Conservation (phyloP, 2,888 invertebrate genomes). For the Crossocerus cetratus region DNA sequence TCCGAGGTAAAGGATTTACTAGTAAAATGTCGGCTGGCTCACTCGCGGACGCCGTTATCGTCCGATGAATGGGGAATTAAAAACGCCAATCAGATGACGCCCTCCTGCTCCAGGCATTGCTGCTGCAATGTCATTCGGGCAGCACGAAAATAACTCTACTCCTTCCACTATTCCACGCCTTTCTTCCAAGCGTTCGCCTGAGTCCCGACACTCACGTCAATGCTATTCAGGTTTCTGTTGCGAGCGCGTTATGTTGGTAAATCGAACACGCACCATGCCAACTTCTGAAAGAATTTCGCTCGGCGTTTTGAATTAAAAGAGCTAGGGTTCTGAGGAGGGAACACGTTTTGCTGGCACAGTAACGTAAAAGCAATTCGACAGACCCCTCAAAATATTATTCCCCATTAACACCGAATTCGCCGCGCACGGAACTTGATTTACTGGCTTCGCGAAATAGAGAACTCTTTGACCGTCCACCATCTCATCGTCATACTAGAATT, state of each 20-base stretch:
- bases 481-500: too few species aligned
- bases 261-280: too few species aligned
- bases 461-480: too few species aligned
- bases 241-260: neutral
- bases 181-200: slow-evolving; percentile 9
- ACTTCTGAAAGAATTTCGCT: neutral
- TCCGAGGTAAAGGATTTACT: slow-evolving; percentile 40
- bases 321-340: neutral
- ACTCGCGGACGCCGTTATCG: slow-evolving; percentile 35
- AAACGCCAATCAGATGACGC: slow-evolving; percentile 60
- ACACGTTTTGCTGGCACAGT: neutral
- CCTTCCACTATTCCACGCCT: slow-evolving; percentile 17
- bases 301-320: neutral
- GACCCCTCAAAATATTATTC: neutral
- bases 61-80: slow-evolving; percentile 60
- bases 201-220: slow-evolving; percentile 25
- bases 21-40: slow-evolving; percentile 47
- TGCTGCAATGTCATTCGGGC: slow-evolving; percentile 54
- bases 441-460: too few species aligned
- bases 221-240: slow-evolving; percentile 9
- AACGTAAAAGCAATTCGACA: neutral
- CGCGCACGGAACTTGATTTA: neutral
- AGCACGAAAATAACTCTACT: slow-evolving; percentile 50
- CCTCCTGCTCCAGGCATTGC: slow-evolving; percentile 47
- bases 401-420: neutral